Base-by-base conservation (phyloP, 2,113 vertebrate species). In the Albula goreensis region DNA sequence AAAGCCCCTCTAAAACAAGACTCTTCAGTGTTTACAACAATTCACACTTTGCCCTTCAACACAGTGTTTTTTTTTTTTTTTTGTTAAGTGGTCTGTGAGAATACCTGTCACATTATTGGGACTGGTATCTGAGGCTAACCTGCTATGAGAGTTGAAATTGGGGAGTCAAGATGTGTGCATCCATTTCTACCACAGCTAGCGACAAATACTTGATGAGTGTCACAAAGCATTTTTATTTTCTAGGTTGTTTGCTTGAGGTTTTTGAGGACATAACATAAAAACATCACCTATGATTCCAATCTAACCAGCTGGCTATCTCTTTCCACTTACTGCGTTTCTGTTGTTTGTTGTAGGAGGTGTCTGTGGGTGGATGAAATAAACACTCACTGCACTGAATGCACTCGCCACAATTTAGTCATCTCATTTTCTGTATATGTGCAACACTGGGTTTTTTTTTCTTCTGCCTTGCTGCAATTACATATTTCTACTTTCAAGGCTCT, bases 71-170 rank as follows among this genome's bases (percentile, higher is more conserved):
- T 41, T 41, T 41, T 41, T 41, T 41, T 41, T 41, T 41, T 41
- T 41, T 41, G 31, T 41, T 1, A 41, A 41, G 31, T 41, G 31
- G 31, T 41, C 31, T 85, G 80, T 85, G 85, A 86, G 90, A 89
- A 88, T 81, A 52, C 31, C 31, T 41, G 31, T 50, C 5, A 78
- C 51, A 60, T 15, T 15, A 60, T 15, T 15, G 17, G 57, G 57
- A 15, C 57, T 60, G 57, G 57, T 56, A 60, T 15, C 3, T 13
- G 57, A 15, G 57, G 57, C 57, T 12, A 15, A 60, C 3, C 12
- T 15, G 57, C 57, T 15, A 60, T 3, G 8, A 0, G 57, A 60
- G 10, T 15, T 41, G 31, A 41, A 41, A 41, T 41, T 41, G 31
- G 31, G 31, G 31, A 41, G 31, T 15, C 57, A 56, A 4, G 57